A percentile compares a stretch with the other conserved stretches of the same genome.
Evolutionary conservation across 2,797 vertebrate genomes (phyloP).

Genomic region (Coluber constrictor): DNA sequence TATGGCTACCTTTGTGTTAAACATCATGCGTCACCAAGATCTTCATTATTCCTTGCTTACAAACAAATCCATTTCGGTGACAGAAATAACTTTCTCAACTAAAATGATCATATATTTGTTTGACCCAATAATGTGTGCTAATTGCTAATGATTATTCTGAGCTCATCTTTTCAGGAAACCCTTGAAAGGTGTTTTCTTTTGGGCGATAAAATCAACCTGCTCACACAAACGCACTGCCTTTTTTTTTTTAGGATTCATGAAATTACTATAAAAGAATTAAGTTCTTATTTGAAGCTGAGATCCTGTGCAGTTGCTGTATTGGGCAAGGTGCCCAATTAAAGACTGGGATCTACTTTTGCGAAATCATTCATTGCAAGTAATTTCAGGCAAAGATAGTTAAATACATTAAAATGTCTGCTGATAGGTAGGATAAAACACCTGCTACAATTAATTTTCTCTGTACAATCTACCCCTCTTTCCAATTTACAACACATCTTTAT

Average conservation of each 20-base stretch:
- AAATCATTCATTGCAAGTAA: not conserved
- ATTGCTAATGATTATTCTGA: not conserved
- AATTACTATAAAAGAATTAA: not conserved
- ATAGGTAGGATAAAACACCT: not conserved
- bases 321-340: not conserved
- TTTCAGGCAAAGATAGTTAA: not conserved
- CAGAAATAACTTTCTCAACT: conserved; percentile 3
- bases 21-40: not conserved
- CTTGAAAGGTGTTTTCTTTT: conserved; percentile 2
- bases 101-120: not conserved
- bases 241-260: not conserved
- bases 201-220: fast-evolving
- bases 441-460: not conserved
- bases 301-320: not conserved
- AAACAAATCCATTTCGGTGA: not conserved
- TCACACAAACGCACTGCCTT: not conserved
- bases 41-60: not conserved
- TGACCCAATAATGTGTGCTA: not conserved
- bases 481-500: not conserved
- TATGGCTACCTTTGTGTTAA: not conserved
- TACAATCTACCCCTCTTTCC: no score
- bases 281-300: not conserved
- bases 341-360: not conserved
- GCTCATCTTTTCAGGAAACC: fast-evolving
- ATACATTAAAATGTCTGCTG: not conserved